Base-by-base conservation (phyloP, 2,113 vertebrate species). In the Ptyas mucosa region DNA sequence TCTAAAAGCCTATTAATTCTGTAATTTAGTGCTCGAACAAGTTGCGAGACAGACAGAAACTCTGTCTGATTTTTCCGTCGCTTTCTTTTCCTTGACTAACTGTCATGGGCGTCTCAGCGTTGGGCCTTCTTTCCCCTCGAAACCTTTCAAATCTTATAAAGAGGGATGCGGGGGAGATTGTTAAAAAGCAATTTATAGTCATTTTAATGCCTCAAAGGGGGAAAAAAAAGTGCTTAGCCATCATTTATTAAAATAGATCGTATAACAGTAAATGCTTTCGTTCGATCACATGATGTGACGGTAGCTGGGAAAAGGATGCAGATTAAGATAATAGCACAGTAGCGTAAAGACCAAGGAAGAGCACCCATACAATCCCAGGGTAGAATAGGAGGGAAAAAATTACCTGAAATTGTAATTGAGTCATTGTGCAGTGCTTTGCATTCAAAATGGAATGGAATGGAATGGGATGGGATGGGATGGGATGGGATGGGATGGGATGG, bases 1-100 rank as follows among this genome's bases (percentile, higher is more conserved):
- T 94, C 97, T 97, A 97, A 97, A 98, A 98, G 97, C 96, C 97
- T 96, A 96, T 98, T 98, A 98, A 97, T 98, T 97, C 96, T 90
- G 95, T 97, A 97, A 98, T 98, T 98, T 97, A 97, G 94, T 97
- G 96, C 90, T 89, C 51, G 94, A 86, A 54, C 94, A 96, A 96
- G 64, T 93, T 75, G 92, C 18, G 94, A 96, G 95, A 97, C 94
- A 92, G 93, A 93, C 90, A 90, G 93, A 96, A 93, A 88, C 94
- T 93, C 90, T 91, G 10, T 46, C 87, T 43, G 93, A 52, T 1
- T 0, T 0, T 90, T 97, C 93, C 93, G 94, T 96, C 92, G 86
- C 34, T 12, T 87, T 93, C 54, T 93, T 92, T 95, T 93, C 96
- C 96, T 96, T 97, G 97, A 97, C 97, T 97, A 96, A 91, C 97